Conservation (phyloP, 2,888 invertebrate species). For the Pemphredon lugubris region DNA sequence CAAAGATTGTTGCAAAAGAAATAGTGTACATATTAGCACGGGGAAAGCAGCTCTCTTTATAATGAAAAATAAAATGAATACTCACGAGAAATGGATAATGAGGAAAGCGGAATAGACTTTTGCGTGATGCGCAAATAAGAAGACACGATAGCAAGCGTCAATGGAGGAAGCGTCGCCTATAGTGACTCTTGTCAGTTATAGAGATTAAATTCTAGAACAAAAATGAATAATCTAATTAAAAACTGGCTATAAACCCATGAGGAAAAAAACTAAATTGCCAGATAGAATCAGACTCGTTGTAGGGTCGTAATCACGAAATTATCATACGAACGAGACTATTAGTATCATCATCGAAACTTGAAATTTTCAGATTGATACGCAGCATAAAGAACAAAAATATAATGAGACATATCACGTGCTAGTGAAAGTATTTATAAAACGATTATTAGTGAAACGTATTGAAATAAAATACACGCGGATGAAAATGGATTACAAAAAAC, state of each 20-base stretch:
- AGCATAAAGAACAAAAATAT: conserved; percentile 28
- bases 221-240: conserved; percentile 1
- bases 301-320: conserved; percentile 64
- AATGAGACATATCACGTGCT: background rate
- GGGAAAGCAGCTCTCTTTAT: no score
- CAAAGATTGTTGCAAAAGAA: conserved; percentile 1
- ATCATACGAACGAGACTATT: conserved; percentile 78
- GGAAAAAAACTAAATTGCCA: background rate
- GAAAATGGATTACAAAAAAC: no score
- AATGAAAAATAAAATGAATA: conserved; percentile 29
- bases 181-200: conserved; percentile 5
- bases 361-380: background rate
- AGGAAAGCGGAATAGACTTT: conserved; percentile 26
- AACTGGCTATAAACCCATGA: conserved; percentile 9
- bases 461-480: no score
- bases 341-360: conserved; percentile 68
- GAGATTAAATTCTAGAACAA: conserved; percentile 22
- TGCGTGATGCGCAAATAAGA: no score
- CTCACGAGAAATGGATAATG: conserved; percentile 50
- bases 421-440: no score
- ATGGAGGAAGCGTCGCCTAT: background rate
- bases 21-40: background rate
- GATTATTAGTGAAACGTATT: no score
- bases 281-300: conserved; percentile 44
- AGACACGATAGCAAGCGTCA: no score